phyloP scores from a whole-genome alignment of 2,797 vertebrate species.

The Notolepis coatsorum region DNA sequence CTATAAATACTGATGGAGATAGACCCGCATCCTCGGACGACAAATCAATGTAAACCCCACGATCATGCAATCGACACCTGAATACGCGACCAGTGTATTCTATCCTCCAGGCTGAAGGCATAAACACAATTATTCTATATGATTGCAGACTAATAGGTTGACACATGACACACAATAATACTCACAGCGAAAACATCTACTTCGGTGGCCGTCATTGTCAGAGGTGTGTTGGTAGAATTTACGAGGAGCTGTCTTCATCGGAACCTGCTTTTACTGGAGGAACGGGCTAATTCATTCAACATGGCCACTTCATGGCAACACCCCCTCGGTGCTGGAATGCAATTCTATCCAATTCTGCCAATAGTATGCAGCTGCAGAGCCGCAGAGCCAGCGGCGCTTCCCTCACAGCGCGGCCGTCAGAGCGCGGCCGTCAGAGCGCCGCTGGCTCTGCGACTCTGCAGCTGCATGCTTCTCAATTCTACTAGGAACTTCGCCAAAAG shows the following conservation, averaged over 20 bases:
- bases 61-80: slow-evolving; percentile 18
- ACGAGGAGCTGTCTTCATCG: slow-evolving; percentile 33
- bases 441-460: too few species aligned
- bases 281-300: slow-evolving; percentile 81
- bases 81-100: neutral
- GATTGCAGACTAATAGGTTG: slow-evolving; percentile 11
- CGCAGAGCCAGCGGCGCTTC: too few species aligned
- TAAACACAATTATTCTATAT: neutral
- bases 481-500: too few species aligned
- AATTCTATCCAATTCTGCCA: too few species aligned
- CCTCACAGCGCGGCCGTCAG: too few species aligned
- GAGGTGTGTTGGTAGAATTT: slow-evolving; percentile 21
- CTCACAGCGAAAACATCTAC: slow-evolving; percentile 76
- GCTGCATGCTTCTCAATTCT: too few species aligned
- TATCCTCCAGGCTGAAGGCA: neutral
- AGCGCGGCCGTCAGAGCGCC: too few species aligned
- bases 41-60: slow-evolving; percentile 5
- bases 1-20: slow-evolving; percentile 8
- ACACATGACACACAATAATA: too few species aligned
- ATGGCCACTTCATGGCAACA: slow-evolving; percentile 90
- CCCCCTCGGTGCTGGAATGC: slow-evolving; percentile 80
- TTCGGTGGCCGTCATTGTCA: slow-evolving; percentile 79
- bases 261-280: slow-evolving; percentile 57
- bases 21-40: neutral
- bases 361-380: too few species aligned